These are phyloP conservation scores for Drosophila pseudoananassae DNA, from an alignment of 1,140 invertebrate species.

Conservation along the genomic window DNA sequence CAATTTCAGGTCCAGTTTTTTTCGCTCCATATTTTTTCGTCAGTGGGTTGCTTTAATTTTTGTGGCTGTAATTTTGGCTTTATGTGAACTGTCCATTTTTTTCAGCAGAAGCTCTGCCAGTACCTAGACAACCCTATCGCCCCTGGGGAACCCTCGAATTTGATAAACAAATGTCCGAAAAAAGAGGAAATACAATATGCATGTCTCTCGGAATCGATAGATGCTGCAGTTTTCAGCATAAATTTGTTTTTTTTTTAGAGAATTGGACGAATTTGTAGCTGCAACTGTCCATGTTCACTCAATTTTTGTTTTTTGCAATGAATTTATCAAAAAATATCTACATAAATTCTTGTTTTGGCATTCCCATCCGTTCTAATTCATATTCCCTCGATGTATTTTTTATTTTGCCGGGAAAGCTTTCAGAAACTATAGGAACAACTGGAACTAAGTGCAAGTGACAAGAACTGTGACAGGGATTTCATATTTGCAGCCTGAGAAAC, in stretches of 20 bases:
- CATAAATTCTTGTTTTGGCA: constrained; percentile 43
- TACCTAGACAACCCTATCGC: not conserved
- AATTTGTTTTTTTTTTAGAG: not conserved
- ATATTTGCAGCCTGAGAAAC: constrained; percentile 18
- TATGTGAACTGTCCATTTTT: not conserved
- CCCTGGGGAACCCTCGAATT: constrained; percentile 50
- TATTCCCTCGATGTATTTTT: constrained; percentile 10
- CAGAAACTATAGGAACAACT: constrained; percentile 6
- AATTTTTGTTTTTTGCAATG: constrained; percentile 21
- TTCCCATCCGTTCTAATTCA: constrained; percentile 54
- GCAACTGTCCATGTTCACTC: constrained; percentile 12
- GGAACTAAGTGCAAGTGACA: constrained; percentile 21
- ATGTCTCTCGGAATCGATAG: constrained; percentile 35
- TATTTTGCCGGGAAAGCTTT: not conserved
- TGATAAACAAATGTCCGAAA: constrained; percentile 44
- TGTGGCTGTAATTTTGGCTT: constrained; percentile 30
- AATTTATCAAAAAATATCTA: constrained; percentile 55
- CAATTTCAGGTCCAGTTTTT: constrained; percentile 40
- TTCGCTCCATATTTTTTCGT: constrained; percentile 34
- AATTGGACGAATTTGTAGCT: not conserved
- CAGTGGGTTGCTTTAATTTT: constrained; percentile 62
- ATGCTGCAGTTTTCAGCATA: constrained; percentile 15
- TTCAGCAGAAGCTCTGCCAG: not conserved
- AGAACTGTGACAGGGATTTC: constrained; percentile 20
- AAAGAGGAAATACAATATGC: constrained; percentile 14